These are phyloP conservation scores for Rhynchonycteris naso DNA, from an alignment of 2,797 vertebrate species.

Conservation along the genomic window DNA sequence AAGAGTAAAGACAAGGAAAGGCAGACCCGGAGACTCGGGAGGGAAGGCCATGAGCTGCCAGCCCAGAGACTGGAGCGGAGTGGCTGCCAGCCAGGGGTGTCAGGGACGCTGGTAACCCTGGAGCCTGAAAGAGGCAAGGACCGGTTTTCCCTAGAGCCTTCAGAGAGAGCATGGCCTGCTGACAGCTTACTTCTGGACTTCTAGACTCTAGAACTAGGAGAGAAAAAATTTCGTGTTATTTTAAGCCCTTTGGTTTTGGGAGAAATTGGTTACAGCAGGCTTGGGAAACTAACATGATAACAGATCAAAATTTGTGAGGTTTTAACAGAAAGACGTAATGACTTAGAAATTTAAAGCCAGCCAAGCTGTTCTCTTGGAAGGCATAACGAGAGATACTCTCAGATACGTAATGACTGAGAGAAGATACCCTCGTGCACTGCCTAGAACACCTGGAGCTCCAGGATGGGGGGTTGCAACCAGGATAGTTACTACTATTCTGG, in stretches of 20 bases:
- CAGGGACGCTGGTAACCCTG: neutral
- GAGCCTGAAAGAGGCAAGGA: neutral
- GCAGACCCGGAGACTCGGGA: neutral
- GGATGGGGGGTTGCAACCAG: neutral
- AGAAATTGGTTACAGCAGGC: neutral
- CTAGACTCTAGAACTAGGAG: neutral
- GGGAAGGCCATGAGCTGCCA: neutral
- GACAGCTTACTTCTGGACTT: neutral
- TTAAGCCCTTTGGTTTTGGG: neutral
- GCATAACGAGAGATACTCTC: neutral
- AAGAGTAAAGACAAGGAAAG: neutral
- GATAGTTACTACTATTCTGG: neutral
- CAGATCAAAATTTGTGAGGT: neutral
- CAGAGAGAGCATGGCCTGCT: neutral
- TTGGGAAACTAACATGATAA: neutral
- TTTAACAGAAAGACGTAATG: neutral
- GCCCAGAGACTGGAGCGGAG: neutral
- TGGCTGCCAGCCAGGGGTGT: neutral
- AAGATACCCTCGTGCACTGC: neutral
- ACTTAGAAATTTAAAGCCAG: conserved; percentile 1
- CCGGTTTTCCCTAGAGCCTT: neutral
- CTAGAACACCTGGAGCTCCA: neutral
- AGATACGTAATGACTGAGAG: neutral
- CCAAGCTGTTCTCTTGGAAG: neutral
- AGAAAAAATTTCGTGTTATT: neutral